Conservation (phyloP, 2,888 invertebrate species). For the Lepidochrysops patricia region DNA sequence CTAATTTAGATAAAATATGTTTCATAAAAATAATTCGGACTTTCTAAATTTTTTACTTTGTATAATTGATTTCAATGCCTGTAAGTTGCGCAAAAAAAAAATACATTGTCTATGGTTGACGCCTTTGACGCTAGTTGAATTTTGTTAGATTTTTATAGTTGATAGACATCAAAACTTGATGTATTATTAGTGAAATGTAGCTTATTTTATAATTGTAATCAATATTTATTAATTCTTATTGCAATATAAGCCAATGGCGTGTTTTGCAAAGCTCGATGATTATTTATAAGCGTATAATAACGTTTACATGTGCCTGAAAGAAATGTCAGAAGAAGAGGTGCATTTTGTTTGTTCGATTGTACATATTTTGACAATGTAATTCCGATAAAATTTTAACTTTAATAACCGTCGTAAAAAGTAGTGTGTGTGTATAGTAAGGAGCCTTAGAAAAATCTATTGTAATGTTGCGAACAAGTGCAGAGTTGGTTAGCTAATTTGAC, state of each 20-base stretch:
- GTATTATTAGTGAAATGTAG: slow-evolving; percentile 30
- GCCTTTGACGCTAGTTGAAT: slow-evolving; percentile 55
- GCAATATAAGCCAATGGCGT: slow-evolving; percentile 27
- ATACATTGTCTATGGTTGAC: slow-evolving; percentile 60
- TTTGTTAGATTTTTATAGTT: slow-evolving; percentile 37
- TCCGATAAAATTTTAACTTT: slow-evolving; percentile 31
- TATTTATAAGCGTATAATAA: slow-evolving; percentile 48
- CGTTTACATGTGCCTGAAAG: slow-evolving; percentile 63
- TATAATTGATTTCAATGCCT: slow-evolving; percentile 12
- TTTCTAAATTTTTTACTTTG: neutral
- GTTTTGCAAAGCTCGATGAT: slow-evolving; percentile 27
- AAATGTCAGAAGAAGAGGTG: slow-evolving; percentile 54
- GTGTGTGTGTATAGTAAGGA: slow-evolving; percentile 30
- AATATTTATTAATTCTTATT: slow-evolving; percentile 39
- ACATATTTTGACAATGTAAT: slow-evolving; percentile 54
- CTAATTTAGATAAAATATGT: no score
- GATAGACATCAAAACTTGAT: slow-evolving; percentile 29
- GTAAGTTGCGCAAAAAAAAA: slow-evolving; percentile 26
- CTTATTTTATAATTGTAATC: slow-evolving; percentile 26
- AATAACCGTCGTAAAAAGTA: slow-evolving; percentile 28
- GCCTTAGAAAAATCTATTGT: slow-evolving; percentile 39
- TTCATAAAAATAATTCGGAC: no score
- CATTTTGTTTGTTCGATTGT: slow-evolving; percentile 39
- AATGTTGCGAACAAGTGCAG: slow-evolving; percentile 57
- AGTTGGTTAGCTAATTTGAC: slow-evolving; percentile 53